phyloP scores from a whole-genome alignment of 2,888 invertebrate genomes.

The Mesorhabditis sp. region DNA sequence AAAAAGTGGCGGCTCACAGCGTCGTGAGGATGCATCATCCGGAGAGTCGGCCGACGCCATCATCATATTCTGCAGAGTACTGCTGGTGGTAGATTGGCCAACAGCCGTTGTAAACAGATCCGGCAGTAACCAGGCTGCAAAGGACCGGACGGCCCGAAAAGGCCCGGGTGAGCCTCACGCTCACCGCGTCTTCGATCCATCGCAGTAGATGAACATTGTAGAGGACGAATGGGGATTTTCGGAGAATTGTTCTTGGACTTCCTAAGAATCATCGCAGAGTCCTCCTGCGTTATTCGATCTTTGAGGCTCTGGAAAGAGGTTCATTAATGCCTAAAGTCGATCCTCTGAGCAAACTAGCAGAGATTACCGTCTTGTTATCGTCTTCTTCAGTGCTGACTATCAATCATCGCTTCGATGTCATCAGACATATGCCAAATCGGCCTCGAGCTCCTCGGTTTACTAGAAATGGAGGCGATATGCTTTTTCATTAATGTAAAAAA shows the following conservation, averaged over 20 bases:
- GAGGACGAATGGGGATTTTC: conserved; percentile 56
- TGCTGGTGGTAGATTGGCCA: no score
- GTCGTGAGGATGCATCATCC: no score
- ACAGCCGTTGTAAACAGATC: no score
- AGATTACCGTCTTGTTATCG: conserved; percentile 25
- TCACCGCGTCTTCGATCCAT: conserved; percentile 57
- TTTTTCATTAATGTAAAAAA: background rate
- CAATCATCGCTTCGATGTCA: conserved; percentile 58
- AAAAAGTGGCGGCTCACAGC: no score
- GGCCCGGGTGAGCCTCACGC: conserved; percentile 11
- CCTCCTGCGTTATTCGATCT: conserved; percentile 57
- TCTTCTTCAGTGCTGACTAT: conserved; percentile 56
- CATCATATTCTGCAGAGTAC: no score
- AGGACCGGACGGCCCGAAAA: no score
- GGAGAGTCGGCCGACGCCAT: no score
- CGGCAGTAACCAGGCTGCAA: no score
- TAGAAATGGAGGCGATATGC: background rate
- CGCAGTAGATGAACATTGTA: conserved; percentile 56
- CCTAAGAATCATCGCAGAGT: conserved; percentile 55
- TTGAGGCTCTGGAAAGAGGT: conserved; percentile 39
- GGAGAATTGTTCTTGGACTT: conserved; percentile 56
- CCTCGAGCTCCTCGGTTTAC: conserved; percentile 45
- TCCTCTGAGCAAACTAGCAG: no score
- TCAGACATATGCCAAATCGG: conserved; percentile 56
- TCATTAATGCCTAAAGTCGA: no score